These are phyloP conservation scores for Glaucomys volans DNA, from an alignment of 2,113 vertebrate genomes.

Conservation along the genomic window DNA sequence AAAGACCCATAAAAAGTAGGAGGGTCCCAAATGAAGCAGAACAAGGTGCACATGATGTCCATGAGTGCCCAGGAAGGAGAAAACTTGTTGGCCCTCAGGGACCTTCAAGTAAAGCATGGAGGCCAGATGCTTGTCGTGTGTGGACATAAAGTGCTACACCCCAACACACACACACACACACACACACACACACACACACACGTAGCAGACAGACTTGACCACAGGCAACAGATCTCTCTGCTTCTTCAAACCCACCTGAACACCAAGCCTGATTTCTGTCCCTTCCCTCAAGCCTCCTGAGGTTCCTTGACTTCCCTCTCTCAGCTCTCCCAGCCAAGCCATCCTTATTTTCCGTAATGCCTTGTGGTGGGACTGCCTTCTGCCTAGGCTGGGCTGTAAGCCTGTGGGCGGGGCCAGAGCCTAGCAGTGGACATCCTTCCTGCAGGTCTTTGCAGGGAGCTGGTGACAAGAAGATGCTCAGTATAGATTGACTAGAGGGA, in stretches of 20 bases:
- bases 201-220: background rate
- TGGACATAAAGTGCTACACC: background rate
- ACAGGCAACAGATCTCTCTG: background rate
- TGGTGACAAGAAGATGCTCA: background rate
- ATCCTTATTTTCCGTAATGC: background rate
- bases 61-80: background rate
- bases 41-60: background rate
- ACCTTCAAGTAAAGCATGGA: background rate
- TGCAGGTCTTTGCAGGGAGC: background rate
- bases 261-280: background rate
- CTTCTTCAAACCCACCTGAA: background rate
- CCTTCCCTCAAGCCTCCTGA: background rate
- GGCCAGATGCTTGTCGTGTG: background rate
- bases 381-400: background rate
- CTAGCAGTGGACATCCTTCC: background rate
- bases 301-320: background rate
- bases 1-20: background rate
- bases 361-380: background rate
- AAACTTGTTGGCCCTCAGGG: background rate
- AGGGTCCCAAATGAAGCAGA: background rate
- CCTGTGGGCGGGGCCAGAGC: background rate
- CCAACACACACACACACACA: background rate
- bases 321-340: background rate
- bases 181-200: background rate
- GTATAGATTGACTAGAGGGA: background rate